phyloP scores from a whole-genome alignment of 2,797 vertebrate genomes.

The Scomberomorus guttatus region DNA sequence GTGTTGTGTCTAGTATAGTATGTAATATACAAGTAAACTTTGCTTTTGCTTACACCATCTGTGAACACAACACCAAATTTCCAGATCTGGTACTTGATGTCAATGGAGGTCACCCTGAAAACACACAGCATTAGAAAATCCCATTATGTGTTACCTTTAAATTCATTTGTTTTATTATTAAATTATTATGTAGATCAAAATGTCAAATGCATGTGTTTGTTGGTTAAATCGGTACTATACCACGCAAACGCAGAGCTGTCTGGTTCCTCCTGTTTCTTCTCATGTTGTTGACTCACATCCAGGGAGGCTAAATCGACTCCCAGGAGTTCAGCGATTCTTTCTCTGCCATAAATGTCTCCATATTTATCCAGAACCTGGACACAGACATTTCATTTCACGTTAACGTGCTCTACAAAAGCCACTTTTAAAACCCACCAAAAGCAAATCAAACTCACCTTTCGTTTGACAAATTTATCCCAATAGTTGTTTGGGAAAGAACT shows the following conservation, averaged over 20 bases:
- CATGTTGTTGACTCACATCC: constrained; percentile 92
- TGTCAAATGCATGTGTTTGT: not conserved
- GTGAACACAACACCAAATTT: constrained; percentile 97
- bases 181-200: too few species aligned
- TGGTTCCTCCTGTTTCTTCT: constrained; percentile 87
- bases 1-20: not conserved
- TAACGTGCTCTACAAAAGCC: not conserved
- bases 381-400: constrained; percentile 7
- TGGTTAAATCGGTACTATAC: constrained; percentile 69
- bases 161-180: too few species aligned
- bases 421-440: not conserved
- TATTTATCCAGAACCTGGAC: constrained; percentile 95
- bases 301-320: constrained; percentile 93
- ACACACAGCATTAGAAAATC: not conserved
- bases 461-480: constrained; percentile 98
- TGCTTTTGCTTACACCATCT: constrained; percentile 89
- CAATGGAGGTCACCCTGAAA: constrained; percentile 90
- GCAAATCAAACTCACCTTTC: constrained; percentile 87
- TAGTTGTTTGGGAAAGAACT: constrained; percentile 98
- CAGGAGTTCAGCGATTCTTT: constrained; percentile 93
- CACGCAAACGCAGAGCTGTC: constrained; percentile 91
- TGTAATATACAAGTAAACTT: not conserved
- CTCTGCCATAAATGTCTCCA: constrained; percentile 95
- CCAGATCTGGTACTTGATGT: constrained; percentile 97
- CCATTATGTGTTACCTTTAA: too few species aligned